Base-by-base conservation (phyloP, 2,797 vertebrate genomes). In the Sebastes oblongus region DNA sequence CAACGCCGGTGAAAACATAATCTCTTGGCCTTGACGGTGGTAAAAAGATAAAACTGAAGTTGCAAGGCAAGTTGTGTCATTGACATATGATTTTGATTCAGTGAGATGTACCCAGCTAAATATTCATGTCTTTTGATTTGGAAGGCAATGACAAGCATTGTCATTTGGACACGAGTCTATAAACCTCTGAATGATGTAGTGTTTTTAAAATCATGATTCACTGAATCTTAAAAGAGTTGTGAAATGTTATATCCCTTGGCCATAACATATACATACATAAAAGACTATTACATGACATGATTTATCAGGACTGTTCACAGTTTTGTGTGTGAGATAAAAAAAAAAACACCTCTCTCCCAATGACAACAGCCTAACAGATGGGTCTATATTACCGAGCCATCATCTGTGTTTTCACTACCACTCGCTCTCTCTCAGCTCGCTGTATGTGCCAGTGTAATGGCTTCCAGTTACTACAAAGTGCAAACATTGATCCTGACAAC, bases 401-500 rank as follows among this genome's bases (percentile, higher is more conserved):
- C 52, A 42, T 73, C 54, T 79, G 72, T 78, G 72, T 81, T 82
- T 84, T 84, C 70, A 84, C 72, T 74, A 25, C 30, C 69, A 25
- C 78, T 64, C 36, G 4, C 64, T 66, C 56, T 56, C 79, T 73
- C 67, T 54, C 14, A 25, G 50, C 59, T 52, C 5, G 29, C 66
- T 66, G 65, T 46, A 42, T 69, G 75, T 79, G 77, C 50, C 61
- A 62, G 65, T 60, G 81, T 88, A 86, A 92, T 82, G 61, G 81
- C 82, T 88, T 71, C 55, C 71, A 87, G 68, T 92, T 90, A 89
- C 89, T 75, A 88, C 86, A 76, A 87, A 78, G 87, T 80, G 82
- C 88, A 91, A 93, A 94, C 91, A 91, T 84, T 91, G 89, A 93
- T 90, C 77, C 70, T 83, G 86, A 74, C 74, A 87, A 88, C 88